phyloP scores from a whole-genome alignment of 2,113 vertebrate genomes.

The Gobius niger region DNA sequence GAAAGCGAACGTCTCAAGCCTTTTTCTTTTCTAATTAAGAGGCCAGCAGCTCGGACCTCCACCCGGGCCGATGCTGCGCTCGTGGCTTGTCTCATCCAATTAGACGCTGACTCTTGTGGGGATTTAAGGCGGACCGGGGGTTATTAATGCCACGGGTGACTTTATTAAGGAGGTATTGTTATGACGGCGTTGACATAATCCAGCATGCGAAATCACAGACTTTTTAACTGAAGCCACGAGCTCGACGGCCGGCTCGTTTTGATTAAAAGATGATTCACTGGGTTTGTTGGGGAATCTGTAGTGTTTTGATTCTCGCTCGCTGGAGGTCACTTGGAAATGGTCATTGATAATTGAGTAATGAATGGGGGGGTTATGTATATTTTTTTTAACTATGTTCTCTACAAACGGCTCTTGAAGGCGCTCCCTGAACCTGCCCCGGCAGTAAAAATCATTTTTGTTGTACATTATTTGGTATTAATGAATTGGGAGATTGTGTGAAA shows the following conservation, averaged over 20 bases:
- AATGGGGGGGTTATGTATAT: too few relatives aligned
- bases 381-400: too few relatives aligned
- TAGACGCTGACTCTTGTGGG: slow-evolving; percentile 46
- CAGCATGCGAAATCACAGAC: slow-evolving; percentile 19
- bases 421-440: too few relatives aligned
- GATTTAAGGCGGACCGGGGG: slow-evolving; percentile 5
- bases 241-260: slow-evolving; percentile 3
- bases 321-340: neutral
- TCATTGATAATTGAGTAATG: neutral
- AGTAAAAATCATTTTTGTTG: too few relatives aligned
- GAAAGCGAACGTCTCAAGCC: slow-evolving; percentile 28
- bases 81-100: slow-evolving; percentile 58
- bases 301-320: neutral
- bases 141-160: slow-evolving; percentile 50
- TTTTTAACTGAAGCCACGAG: slow-evolving; percentile 22
- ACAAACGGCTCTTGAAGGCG: too few relatives aligned
- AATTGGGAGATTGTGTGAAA: too few relatives aligned
- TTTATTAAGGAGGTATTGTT: slow-evolving; percentile 29
- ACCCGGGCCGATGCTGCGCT: slow-evolving; percentile 30
- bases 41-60: slow-evolving; percentile 20
- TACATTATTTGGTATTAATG: too few relatives aligned
- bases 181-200: slow-evolving; percentile 31
- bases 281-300: neutral
- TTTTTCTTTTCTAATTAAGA: slow-evolving; percentile 62
- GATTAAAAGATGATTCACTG: slow-evolving; percentile 14